phyloP scores from a whole-genome alignment of 2,797 vertebrate genomes.

The Phrynocephalus guinanensis region DNA sequence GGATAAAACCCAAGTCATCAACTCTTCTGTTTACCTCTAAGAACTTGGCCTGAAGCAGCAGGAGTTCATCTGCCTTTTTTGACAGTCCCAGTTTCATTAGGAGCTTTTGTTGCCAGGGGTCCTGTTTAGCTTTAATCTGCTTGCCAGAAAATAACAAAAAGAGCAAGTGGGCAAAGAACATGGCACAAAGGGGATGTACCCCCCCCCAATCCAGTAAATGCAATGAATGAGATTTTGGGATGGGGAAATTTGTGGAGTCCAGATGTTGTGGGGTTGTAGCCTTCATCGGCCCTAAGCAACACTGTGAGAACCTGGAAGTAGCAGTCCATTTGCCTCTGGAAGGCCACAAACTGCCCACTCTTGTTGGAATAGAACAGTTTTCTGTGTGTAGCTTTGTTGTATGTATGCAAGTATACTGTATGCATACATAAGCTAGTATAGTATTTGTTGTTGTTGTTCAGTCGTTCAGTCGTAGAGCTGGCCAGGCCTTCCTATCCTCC shows the following conservation, averaged over 20 bases:
- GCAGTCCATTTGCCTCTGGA: neutral
- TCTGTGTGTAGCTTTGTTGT: neutral
- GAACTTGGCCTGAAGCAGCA: conserved; percentile 77
- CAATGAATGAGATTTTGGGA: neutral
- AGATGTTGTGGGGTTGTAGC: neutral
- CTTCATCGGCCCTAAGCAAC: neutral
- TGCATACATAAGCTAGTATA: too few species aligned
- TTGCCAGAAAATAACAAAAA: conserved; percentile 43
- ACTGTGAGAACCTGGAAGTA: neutral
- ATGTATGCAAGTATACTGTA: neutral
- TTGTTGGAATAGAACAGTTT: neutral
- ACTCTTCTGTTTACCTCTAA: conserved; percentile 74
- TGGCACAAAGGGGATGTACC: neutral
- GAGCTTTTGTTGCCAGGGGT: conserved; percentile 84
- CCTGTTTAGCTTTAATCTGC: conserved; percentile 81
- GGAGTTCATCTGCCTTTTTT: conserved; percentile 74
- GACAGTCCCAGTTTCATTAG: conserved; percentile 77
- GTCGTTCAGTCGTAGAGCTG: too few species aligned
- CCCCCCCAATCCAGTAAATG: neutral
- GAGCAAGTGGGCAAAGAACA: neutral
- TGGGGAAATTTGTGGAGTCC: neutral
- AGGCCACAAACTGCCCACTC: neutral
- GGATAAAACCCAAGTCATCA: neutral
- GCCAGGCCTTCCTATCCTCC: too few species aligned
- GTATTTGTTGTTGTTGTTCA: too few species aligned